Conservation (phyloP, 2,797 vertebrate species). For the Malacoctenus gilli region DNA sequence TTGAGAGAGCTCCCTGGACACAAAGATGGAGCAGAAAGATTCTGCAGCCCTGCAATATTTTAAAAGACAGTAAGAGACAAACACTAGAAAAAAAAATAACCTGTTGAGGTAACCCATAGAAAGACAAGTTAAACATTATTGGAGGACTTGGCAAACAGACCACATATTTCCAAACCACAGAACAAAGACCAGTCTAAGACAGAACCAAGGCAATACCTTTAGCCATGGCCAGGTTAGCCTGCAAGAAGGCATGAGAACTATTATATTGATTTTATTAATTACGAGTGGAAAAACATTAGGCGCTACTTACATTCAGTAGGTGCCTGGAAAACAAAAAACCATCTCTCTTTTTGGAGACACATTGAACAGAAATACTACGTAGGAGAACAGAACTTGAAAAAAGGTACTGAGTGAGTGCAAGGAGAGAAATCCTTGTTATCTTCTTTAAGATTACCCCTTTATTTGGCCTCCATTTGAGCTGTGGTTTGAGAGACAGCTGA, state of each 20-base stretch:
- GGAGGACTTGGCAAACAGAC: constrained; percentile 83
- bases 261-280: constrained; percentile 65
- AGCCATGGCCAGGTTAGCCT: constrained; percentile 79
- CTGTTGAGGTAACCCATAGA: constrained; percentile 82
- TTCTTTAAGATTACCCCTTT: constrained; percentile 65
- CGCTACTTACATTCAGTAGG: constrained; percentile 84
- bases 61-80: constrained; percentile 76
- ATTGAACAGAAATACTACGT: constrained; percentile 74
- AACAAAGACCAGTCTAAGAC: constrained; percentile 82
- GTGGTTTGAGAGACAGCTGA: constrained; percentile 87
- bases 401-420: constrained; percentile 54
- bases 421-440: constrained; percentile 69
- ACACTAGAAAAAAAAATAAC: constrained; percentile 66
- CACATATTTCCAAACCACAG: constrained; percentile 88
- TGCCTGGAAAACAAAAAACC: constrained; percentile 81
- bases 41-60: constrained; percentile 74
- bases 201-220: constrained; percentile 80
- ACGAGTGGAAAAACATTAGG: constrained; percentile 74
- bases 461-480: constrained; percentile 80
- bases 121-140: constrained; percentile 82
- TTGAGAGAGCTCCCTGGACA: constrained; percentile 75
- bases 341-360: constrained; percentile 73
- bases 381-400: constrained; percentile 64
- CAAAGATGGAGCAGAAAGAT: constrained; percentile 74
- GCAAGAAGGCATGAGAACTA: constrained; percentile 80